Evolutionary conservation across 2,888 invertebrate species (phyloP).

Genomic region (Xestia ashworthii): DNA sequence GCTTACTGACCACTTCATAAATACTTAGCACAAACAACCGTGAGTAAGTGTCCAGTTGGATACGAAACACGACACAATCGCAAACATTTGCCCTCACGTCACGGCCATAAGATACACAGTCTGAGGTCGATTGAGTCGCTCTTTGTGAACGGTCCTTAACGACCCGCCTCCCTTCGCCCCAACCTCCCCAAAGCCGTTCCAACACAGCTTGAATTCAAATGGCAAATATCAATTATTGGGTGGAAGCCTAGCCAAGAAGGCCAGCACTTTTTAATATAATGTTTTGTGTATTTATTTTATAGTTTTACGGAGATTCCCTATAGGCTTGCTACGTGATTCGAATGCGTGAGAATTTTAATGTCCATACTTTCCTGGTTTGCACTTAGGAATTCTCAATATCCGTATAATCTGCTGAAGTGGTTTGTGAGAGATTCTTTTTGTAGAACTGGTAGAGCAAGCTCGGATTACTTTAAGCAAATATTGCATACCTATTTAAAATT

Average conservation of each 20-base stretch:
- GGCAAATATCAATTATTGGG: conserved; percentile 83
- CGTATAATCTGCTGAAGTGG: conserved; percentile 49
- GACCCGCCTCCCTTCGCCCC: conserved; percentile 61
- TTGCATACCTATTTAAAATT: neutral
- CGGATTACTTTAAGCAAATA: conserved; percentile 1
- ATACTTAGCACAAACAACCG: conserved; percentile 66
- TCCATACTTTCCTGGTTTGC: conserved; percentile 45
- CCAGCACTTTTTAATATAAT: conserved; percentile 65
- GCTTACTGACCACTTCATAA: conserved; percentile 69
- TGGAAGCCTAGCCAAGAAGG: conserved; percentile 48
- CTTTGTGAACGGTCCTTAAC: conserved; percentile 77
- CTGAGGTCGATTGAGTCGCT: conserved; percentile 77
- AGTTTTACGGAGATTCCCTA: conserved; percentile 63
- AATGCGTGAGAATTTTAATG: conserved; percentile 57
- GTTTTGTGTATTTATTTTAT: conserved; percentile 68
- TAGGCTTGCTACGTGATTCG: conserved; percentile 63
- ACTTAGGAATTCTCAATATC: conserved; percentile 48
- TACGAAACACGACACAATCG: conserved; percentile 63
- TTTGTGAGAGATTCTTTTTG: conserved; percentile 28
- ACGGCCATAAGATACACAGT: conserved; percentile 78
- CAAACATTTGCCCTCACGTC: conserved; percentile 77
- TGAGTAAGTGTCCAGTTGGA: conserved; percentile 68
- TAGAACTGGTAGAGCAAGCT: neutral
- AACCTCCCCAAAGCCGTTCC: conserved; percentile 58
- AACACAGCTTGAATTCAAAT: conserved; percentile 82